phyloP scores from a whole-genome alignment of 23 tunicate species.

The Botrylloides violaceus region DNA sequence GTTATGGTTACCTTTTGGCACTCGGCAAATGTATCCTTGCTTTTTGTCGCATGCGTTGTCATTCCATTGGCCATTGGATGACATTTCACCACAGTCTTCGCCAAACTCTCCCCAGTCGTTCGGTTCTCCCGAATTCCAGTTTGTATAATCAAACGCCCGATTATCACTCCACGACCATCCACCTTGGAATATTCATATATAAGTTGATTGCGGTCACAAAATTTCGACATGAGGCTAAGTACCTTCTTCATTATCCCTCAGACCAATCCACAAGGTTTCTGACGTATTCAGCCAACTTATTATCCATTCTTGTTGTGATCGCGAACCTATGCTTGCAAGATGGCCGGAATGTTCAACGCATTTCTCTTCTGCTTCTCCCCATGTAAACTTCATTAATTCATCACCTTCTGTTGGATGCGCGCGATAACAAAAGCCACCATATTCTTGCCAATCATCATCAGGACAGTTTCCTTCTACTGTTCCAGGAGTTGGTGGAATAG shows the following conservation, averaged over 20 bases:
- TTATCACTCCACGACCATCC: slow-evolving; percentile 86
- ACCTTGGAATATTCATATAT: slow-evolving; percentile 17
- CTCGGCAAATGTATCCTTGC: slow-evolving; percentile 78
- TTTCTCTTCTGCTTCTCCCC: slow-evolving; percentile 65
- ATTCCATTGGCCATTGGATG: slow-evolving; percentile 77
- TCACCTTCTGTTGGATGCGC: slow-evolving; percentile 3
- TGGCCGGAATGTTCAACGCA: slow-evolving; percentile 49
- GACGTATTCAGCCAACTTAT: slow-evolving; percentile 59
- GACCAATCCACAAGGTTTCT: slow-evolving; percentile 83
- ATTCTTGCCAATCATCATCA: slow-evolving; percentile 54
- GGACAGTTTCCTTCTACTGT: slow-evolving; percentile 53
- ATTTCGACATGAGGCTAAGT: neutral
- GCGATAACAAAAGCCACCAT: slow-evolving; percentile 68
- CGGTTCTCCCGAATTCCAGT: slow-evolving; percentile 90
- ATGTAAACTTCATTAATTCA: slow-evolving; percentile 26
- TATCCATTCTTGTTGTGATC: slow-evolving; percentile 66
- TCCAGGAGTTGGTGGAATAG: slow-evolving; percentile 63
- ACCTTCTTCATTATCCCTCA: slow-evolving; percentile 74
- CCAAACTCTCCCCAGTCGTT: slow-evolving; percentile 61
- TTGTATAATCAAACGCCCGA: slow-evolving; percentile 67
- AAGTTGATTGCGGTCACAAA: neutral
- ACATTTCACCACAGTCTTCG: slow-evolving; percentile 91
- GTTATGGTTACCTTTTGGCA: slow-evolving; percentile 80
- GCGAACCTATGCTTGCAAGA: slow-evolving; percentile 68
- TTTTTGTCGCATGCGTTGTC: slow-evolving; percentile 39